Percentiles rank a stretch among this genome's conserved stretches.
Evolutionary conservation across 2,113 vertebrate genomes (phyloP).

Genomic region (Percina caprodes): DNA sequence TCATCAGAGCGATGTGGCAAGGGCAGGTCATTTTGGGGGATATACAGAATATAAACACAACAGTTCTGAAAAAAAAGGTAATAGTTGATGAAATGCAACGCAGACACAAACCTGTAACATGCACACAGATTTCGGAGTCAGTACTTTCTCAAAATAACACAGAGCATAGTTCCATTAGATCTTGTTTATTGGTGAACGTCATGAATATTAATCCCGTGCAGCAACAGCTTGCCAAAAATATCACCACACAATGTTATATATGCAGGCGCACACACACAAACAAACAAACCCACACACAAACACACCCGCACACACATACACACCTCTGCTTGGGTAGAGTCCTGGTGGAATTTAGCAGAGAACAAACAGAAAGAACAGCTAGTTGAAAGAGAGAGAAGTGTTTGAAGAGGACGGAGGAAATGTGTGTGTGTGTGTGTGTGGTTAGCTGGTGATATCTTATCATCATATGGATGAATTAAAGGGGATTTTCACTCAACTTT

Average conservation of each 20-base stretch:
- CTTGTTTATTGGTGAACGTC: constrained; percentile 16
- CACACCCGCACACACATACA: background rate
- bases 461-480: background rate
- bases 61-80: background rate
- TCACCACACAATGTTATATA: constrained; percentile 12
- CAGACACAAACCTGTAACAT: background rate
- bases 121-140: background rate
- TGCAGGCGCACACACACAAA: background rate
- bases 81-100: background rate
- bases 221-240: constrained; percentile 43
- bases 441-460: background rate
- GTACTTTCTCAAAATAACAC: background rate
- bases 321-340: constrained; percentile 2
- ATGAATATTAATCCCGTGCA: constrained; percentile 47
- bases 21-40: background rate
- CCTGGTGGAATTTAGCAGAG: constrained; percentile 38
- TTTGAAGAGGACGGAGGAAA: background rate
- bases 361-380: background rate
- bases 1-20: background rate
- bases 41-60: too few relatives aligned
- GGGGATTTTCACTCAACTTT: background rate
- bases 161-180: background rate
- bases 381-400: background rate
- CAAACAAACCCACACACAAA: constrained; percentile 4
- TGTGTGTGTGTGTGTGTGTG: constrained; percentile 5